Evolutionary conservation across 2,888 invertebrate species (phyloP), one percentile per base, ranked within the genome.

Genomic region (Ormyrus labotus): DNA sequence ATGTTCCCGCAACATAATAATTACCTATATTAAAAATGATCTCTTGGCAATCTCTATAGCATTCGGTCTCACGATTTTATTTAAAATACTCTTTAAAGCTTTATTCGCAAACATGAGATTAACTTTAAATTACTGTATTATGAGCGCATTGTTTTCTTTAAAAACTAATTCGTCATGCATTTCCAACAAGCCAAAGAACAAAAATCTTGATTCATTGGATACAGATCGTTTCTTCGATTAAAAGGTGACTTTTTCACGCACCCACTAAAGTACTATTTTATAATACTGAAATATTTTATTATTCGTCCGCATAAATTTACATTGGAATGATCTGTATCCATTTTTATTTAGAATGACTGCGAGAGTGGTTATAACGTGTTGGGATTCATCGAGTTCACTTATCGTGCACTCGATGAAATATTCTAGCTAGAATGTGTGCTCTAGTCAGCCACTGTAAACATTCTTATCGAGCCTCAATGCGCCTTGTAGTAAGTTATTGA

Each of bases 1-100:
- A 92, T 95, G 87, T 95, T 95, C 90, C 95, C 95, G 80, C 91
- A 92, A 83, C 91, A 92, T 86, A 92, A 92, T 86, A 92, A 93
- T 88, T 93, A 93, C 87, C 90, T 92, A 83, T 92, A 93, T 86
- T 92, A 81, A 84, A 69, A 61, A 57, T 68, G 63, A 78, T 72
- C 51, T 61, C 70, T 78, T 64, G 45, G 57, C 58, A 71, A 75
- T 65, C 60, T 53, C 60, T 60, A 47, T 65, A 67, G 13, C 51
- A 50, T 71, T 51, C 60, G 63, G 63, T 81, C 48, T 71, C 51
- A 79, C 68, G 64, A 72, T 63, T 73, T 73, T 68, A 81, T 80
- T 78, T 58, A 63, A 81, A 82, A 83, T 80, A 83, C 81, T 83
- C 81, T 77, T 57, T 63, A 61, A 61, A 19, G 51, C 55, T 57